Conservation (phyloP, 2,888 invertebrate species). For the Carabus problematicus region DNA sequence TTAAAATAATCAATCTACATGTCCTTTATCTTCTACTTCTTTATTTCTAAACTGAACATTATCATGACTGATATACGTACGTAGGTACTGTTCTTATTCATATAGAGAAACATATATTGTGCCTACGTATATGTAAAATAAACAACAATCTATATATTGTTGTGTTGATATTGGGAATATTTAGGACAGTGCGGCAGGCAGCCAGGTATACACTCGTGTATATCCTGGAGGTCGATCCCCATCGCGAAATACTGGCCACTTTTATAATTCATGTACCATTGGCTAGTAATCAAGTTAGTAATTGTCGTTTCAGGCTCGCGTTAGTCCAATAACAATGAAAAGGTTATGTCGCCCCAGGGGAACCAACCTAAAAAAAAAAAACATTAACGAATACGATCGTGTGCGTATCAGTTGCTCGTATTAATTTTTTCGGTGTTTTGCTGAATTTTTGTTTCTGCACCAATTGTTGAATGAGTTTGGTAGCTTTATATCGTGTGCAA, state of each 20-base stretch:
- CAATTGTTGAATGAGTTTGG: conserved; percentile 39
- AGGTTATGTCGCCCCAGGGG: conserved; percentile 34
- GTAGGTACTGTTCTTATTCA: not conserved
- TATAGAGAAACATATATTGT: not conserved
- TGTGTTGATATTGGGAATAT: not conserved
- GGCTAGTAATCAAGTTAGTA: conserved; percentile 38
- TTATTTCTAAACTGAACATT: not conserved
- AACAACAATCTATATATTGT: not conserved
- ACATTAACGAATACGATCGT: conserved; percentile 14
- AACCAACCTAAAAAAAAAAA: conserved; percentile 33
- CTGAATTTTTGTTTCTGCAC: conserved; percentile 37
- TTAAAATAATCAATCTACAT: conserved; percentile 45
- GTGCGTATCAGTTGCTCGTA: conserved; percentile 30
- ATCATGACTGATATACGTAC: not conserved
- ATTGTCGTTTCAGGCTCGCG: conserved; percentile 38
- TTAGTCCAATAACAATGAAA: conserved; percentile 40
- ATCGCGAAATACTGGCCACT: conserved; percentile 25
- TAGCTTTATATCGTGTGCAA: conserved; percentile 23
- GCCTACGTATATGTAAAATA: not conserved
- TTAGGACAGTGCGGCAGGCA: too few relatives aligned
- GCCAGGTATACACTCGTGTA: too few relatives aligned
- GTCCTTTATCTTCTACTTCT: conserved; percentile 1
- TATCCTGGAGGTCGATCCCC: not conserved
- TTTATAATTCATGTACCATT: conserved; percentile 39
- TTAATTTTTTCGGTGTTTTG: conserved; percentile 35